Base-by-base conservation (phyloP, 2,888 invertebrate species). In the Heliconius ethilla region DNA sequence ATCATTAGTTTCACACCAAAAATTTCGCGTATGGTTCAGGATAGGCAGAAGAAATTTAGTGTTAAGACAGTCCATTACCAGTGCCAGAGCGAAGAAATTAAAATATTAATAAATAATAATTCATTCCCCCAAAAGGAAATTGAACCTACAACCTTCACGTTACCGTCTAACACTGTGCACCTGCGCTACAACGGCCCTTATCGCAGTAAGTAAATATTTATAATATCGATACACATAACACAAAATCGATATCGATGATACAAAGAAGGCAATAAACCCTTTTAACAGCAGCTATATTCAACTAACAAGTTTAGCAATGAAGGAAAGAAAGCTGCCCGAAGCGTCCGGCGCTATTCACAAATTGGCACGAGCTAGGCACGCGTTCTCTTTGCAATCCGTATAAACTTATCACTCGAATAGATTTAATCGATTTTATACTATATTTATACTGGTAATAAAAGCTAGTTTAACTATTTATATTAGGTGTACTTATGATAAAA, bases 361-460 rank as follows among this genome's bases (percentile, higher is more conserved):
- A 93, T 94, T 93, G 93, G 92, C 93, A 93, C 93, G 93, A 93
- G 93, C 92, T 90, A 88, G 90, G 89, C 93, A 93, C 93, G 92
- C 93, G 92, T 89, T 87, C 82, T 79, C 69, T 80, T 80, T 63
- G 78, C 83, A 81, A 81, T 78, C 66, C 78, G 79, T 78, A 90
- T 87, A 59, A 84, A 70, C 84, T 73, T 83, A 90, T 85, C 81
- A 83, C 75, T 59, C 78, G 63, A 69, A 65, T 25, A 29, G 15
- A 13, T 27, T n/a, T 72, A 83, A 76, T 37, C 59, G 6, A 89
- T 84, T 86, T 78, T 75, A 62, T 73, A 82, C 86, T 78, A 78
- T 87, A 85, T 37, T 0, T 0, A 7, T 0, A 10, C n/a, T 27
- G 0, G 0, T 0, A 0, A 63, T 85, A 87, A 78, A 51, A 75